Conservation (phyloP, 2,113 vertebrate genomes). For the human (Homo sapiens) region DNA sequence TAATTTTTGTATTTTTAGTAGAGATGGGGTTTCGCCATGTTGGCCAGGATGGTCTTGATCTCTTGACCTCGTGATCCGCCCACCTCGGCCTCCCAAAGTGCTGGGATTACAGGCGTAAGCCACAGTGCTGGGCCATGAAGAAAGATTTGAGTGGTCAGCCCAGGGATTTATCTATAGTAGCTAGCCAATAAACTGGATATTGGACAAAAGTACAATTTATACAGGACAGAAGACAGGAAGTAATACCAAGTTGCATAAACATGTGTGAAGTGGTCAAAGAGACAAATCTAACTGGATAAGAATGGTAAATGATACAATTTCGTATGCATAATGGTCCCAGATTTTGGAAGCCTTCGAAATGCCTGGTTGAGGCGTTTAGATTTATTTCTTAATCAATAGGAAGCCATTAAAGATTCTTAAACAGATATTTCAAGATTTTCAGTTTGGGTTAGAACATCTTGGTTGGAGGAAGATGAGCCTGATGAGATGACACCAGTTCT, state of each 20-base stretch:
- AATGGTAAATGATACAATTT: background rate
- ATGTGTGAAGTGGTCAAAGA: background rate
- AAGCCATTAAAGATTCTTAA: background rate
- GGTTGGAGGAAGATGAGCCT: background rate
- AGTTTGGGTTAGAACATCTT: constrained; percentile 5
- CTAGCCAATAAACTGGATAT: background rate
- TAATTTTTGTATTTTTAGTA: too few species aligned
- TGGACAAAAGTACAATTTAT: background rate
- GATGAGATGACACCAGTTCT: background rate
- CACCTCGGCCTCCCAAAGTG: too few species aligned
- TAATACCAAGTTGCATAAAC: background rate
- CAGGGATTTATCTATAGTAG: background rate
- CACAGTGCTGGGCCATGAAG: background rate
- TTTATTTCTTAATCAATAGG: constrained; percentile 7
- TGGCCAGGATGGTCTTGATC: too few species aligned
- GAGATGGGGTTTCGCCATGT: too few species aligned
- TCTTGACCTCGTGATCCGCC: too few species aligned
- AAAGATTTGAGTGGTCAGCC: background rate
- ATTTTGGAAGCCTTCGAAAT: constrained; percentile 40
- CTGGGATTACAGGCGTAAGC: too few species aligned
- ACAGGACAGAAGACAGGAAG: background rate
- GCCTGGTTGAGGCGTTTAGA: background rate
- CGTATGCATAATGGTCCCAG: background rate
- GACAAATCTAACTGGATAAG: background rate
- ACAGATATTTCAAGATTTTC: constrained; percentile 21